Evolutionary conservation across 1,140 invertebrate genomes (phyloP).

Genomic region (Nylanderia fulva): DNA sequence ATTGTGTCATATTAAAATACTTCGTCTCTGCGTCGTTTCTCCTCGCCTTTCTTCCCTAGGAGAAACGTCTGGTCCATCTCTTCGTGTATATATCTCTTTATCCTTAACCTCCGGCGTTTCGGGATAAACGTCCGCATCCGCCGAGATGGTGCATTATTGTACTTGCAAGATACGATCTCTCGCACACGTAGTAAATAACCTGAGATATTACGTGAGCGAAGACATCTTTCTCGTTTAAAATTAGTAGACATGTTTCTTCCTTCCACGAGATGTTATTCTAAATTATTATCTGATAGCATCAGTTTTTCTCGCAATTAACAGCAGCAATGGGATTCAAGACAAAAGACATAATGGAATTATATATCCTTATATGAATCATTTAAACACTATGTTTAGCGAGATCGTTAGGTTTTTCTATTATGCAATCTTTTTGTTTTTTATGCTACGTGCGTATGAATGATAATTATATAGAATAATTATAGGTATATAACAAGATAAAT

Average conservation of each 20-base stretch:
- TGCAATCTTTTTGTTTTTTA: neutral
- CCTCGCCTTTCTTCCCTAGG: constrained; percentile 19
- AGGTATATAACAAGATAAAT: neutral
- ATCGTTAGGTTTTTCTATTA: neutral
- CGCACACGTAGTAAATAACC: constrained; percentile 38
- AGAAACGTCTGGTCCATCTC: constrained; percentile 46
- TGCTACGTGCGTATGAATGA: neutral
- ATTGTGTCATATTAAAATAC: constrained; percentile 77
- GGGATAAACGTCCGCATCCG: neutral
- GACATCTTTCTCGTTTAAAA: constrained; percentile 13
- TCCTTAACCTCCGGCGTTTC: neutral
- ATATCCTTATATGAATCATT: neutral
- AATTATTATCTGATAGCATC: neutral
- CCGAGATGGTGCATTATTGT: neutral
- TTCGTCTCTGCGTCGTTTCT: constrained; percentile 39
- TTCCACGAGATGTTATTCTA: neutral
- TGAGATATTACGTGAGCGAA: constrained; percentile 18
- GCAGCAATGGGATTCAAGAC: neutral
- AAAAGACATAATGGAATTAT: neutral
- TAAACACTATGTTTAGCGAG: neutral
- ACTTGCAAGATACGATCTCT: neutral
- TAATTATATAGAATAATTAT: neutral
- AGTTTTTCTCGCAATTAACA: neutral
- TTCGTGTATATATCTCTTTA: neutral
- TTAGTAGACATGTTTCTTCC: neutral